Evolutionary conservation across 2,113 vertebrate genomes (phyloP).

Genomic region (Oncorhynchus masou): DNA sequence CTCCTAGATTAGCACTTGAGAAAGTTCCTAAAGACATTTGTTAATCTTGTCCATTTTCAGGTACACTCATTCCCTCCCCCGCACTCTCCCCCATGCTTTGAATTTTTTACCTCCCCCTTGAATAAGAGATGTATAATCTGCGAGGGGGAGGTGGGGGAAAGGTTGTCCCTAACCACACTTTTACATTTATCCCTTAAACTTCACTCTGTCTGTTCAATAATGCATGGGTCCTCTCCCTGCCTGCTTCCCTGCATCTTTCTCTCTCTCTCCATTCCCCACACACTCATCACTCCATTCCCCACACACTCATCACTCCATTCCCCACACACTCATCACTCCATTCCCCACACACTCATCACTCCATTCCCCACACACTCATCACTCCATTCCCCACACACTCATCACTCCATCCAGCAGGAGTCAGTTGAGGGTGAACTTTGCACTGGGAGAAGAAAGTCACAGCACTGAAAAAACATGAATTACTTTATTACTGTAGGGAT

Average conservation of each 20-base stretch:
- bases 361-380: too few species aligned
- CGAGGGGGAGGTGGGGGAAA: slow-evolving; percentile 50
- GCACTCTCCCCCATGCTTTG: slow-evolving; percentile 47
- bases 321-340: slow-evolving; percentile 40
- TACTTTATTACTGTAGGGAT: too few species aligned
- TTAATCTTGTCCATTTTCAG: slow-evolving; percentile 72
- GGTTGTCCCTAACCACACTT: slow-evolving; percentile 72
- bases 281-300: too few species aligned
- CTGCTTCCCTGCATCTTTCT: slow-evolving; percentile 26
- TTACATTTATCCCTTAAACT: slow-evolving; percentile 70
- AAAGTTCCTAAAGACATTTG: slow-evolving; percentile 66
- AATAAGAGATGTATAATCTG: slow-evolving; percentile 69
- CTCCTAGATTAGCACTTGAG: slow-evolving; percentile 70
- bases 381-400: slow-evolving; percentile 59
- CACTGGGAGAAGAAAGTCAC: background rate
- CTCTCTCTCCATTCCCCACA: too few species aligned
- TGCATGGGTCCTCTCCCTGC: slow-evolving; percentile 56
- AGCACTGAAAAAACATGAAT: too few species aligned
- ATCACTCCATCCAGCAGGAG: slow-evolving; percentile 52
- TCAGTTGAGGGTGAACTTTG: background rate
- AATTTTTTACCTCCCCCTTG: slow-evolving; percentile 76
- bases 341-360: too few species aligned
- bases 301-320: slow-evolving; percentile 41
- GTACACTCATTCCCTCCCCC: slow-evolving; percentile 39
- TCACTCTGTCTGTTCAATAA: slow-evolving; percentile 72